Conservation (phyloP, 2,888 invertebrate species). For the Polylopha cassiicola region DNA sequence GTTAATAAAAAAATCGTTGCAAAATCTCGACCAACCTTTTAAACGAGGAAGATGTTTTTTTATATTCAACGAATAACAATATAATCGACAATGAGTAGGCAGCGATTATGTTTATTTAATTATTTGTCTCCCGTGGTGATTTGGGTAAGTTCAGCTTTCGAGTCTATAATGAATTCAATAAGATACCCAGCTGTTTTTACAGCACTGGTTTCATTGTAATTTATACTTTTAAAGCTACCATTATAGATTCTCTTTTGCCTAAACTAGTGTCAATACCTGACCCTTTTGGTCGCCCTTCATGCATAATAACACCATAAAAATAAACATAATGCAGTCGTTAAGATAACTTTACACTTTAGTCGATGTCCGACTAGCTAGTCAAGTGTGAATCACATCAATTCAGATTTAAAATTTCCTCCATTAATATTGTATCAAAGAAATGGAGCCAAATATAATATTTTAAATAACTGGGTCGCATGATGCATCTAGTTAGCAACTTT, state of each 20-base stretch:
- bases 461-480: constrained; percentile 6
- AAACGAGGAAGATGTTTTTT: no score
- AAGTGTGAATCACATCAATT: neutral
- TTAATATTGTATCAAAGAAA: constrained; percentile 8
- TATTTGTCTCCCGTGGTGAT: no score
- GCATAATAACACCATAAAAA: constrained; percentile 1
- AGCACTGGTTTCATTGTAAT: neutral
- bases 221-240: constrained; percentile 1
- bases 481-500: constrained; percentile 1
- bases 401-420: constrained; percentile 2
- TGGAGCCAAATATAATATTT: constrained; percentile 1
- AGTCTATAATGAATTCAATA: no score
- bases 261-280: constrained; percentile 1
- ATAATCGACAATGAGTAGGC: no score
- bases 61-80: no score
- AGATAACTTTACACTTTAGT: constrained; percentile 2
- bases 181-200: no score
- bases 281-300: neutral
- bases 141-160: no score
- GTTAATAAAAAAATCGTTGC: constrained; percentile 10
- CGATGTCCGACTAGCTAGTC: neutral
- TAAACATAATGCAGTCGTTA: neutral
- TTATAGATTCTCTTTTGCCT: neutral
- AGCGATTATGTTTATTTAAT: no score
- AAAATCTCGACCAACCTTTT: no score